Evolutionary conservation across 2,113 vertebrate genomes (phyloP).

Genomic region (Cinclus cinclus): DNA sequence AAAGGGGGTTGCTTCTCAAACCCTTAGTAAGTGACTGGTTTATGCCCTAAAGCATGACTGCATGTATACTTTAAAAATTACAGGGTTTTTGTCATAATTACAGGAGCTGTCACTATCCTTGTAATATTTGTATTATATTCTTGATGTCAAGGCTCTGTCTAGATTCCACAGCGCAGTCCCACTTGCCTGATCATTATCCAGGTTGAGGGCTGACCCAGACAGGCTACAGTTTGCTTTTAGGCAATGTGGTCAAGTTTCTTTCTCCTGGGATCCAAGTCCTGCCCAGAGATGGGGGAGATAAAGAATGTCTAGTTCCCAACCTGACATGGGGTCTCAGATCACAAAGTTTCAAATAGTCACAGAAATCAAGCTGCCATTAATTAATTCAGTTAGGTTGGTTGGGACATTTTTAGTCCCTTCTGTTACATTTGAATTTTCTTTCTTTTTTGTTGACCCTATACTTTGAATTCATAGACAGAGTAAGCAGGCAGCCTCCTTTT

Average conservation of each 20-base stretch:
- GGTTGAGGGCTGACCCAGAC: conserved; percentile 29
- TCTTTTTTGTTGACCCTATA: neutral
- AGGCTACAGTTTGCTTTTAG: neutral
- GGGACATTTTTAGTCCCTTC: neutral
- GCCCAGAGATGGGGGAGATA: neutral
- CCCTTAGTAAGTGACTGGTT: neutral
- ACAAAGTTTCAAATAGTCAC: neutral
- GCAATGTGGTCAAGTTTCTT: neutral
- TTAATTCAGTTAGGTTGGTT: neutral
- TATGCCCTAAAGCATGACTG: conserved; percentile 40
- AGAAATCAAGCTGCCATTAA: neutral
- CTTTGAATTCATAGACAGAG: neutral
- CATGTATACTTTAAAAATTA: conserved; percentile 20
- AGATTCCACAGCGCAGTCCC: neutral
- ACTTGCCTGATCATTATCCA: conserved; percentile 29
- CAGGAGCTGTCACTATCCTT: conserved; percentile 18
- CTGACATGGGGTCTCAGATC: neutral
- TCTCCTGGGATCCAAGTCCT: neutral
- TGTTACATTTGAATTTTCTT: neutral
- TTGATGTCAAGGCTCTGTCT: conserved; percentile 18
- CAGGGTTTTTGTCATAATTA: neutral
- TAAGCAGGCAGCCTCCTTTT: neutral
- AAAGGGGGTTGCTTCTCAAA: conserved; percentile 19
- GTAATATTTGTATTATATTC: conserved; percentile 1
- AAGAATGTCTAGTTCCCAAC: neutral